Base-by-base conservation (phyloP, 2,888 invertebrate genomes). In the Limnephilus lunatus region DNA sequence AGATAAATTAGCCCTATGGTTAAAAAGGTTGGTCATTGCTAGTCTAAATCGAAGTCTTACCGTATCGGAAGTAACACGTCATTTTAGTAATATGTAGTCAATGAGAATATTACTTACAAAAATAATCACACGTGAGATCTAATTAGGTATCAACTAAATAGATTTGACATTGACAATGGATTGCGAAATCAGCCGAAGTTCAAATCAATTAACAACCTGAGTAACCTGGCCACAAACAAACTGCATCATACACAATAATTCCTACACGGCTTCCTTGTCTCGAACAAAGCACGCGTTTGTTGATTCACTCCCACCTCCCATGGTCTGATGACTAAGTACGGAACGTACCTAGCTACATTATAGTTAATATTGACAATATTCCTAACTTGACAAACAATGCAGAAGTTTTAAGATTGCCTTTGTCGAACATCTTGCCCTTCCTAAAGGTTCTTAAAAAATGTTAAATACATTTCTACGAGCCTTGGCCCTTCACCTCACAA, bases 121-220 rank as follows among this genome's bases (percentile, higher is more conserved):
- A 68, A 68, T 7, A 68, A 48, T 39, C 80, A 80, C 35, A 80
- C 35, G 88, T 89, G 88, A 68, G 80, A 89, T 48, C 81, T 35
- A 35, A 89, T 89, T 81, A 44, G 44, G 11, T 12, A 81, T 12
- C 81, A 89, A 89, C 68, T 81, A 68, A 68, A 31, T 9, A 44
- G 19, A 44, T 35, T 86, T 81, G 88, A 80, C 90, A 90, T 90
- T 90, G 81, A 82, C 90, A 90, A 82, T 82, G 82, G 81, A 30
- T 90, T 31, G 82, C 82, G 31, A 90, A 81, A 82, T 90, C 81
- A 89, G n/a, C 82, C 30, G 81, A 90, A 90, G 90, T 90, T 90
- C 90, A 90, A 90, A 90, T 82, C 82, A 90, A 90, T 90, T 90
- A 90, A 82, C 90, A 48, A 44, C 90, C 80, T 81, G 81, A 81